phyloP scores from a whole-genome alignment of 2,797 vertebrate species.

The Botia kubotai region DNA sequence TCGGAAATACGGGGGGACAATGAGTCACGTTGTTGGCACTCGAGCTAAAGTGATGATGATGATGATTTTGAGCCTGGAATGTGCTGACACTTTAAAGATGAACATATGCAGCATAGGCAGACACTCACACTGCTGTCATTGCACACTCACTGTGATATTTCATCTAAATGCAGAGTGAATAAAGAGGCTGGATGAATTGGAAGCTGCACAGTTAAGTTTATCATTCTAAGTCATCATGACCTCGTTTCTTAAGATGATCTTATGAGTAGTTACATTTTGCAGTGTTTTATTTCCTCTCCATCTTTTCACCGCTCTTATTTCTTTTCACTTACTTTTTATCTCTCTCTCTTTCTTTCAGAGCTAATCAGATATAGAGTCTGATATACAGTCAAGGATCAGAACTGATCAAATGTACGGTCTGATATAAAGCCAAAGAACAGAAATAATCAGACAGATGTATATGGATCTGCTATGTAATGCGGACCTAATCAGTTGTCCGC shows the following conservation, averaged over 20 bases:
- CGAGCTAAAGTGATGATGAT: constrained; percentile 25
- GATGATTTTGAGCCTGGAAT: constrained; percentile 51
- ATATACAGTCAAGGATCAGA: neutral
- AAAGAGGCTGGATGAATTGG: constrained; percentile 27
- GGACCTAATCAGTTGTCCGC: constrained; percentile 71
- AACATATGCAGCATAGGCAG: constrained; percentile 62
- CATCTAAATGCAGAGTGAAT: constrained; percentile 64
- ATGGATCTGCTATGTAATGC: neutral
- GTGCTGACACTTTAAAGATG: constrained; percentile 67
- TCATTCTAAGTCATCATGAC: constrained; percentile 33
- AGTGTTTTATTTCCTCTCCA: constrained; percentile 26
- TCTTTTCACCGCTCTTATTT: constrained; percentile 8
- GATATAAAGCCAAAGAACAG: neutral
- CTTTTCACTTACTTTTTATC: constrained; percentile 24
- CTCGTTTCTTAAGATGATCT: constrained; percentile 24
- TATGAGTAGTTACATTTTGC: constrained; percentile 18
- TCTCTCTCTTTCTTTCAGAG: constrained; percentile 29
- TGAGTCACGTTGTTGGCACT: constrained; percentile 38
- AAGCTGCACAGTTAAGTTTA: constrained; percentile 35
- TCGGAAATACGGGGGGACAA: constrained; percentile 28
- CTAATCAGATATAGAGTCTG: constrained; percentile 9
- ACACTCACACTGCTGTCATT: neutral
- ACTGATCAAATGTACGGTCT: constrained; percentile 55
- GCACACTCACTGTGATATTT: constrained; percentile 63
- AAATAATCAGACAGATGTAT: neutral